Evolutionary conservation across 2,888 invertebrate species (phyloP).

Genomic region (Perdita meconis): DNA sequence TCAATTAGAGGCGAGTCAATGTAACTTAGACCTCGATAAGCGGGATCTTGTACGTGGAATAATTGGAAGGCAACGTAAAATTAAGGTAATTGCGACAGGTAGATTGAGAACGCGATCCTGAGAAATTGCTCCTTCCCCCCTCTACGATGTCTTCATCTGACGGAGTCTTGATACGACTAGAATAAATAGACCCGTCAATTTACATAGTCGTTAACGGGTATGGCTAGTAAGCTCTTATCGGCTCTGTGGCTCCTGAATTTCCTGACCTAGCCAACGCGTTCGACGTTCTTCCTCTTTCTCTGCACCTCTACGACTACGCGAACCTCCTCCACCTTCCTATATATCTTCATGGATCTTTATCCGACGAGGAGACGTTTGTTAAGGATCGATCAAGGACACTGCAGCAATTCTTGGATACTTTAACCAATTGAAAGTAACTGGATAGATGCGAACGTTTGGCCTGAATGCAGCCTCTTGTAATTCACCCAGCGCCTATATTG

Average conservation of each 20-base stretch:
- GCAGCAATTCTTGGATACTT: constrained; percentile 55
- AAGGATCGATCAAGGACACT: constrained; percentile 74
- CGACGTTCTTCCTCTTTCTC: constrained; percentile 65
- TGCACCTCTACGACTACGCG: constrained; percentile 52
- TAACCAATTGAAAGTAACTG: constrained; percentile 58
- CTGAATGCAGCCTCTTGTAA: constrained; percentile 46
- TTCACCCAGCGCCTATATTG: constrained; percentile 33
- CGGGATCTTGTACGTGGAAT: neutral
- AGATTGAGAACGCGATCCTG: constrained; percentile 29
- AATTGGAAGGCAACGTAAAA: constrained; percentile 20
- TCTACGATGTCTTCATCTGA: constrained; percentile 78
- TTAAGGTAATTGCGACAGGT: constrained; percentile 71
- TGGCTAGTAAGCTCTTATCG: constrained; percentile 81
- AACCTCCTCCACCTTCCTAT: constrained; percentile 41
- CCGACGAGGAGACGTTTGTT: constrained; percentile 66
- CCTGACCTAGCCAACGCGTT: constrained; percentile 78
- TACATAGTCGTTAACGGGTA: constrained; percentile 81
- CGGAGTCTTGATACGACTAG: constrained; percentile 77
- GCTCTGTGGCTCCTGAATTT: constrained; percentile 74
- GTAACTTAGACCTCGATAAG: neutral
- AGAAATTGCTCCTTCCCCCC: constrained; percentile 74
- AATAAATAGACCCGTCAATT: constrained; percentile 83
- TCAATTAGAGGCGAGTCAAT: constrained; percentile 1
- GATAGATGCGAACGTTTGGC: constrained; percentile 39
- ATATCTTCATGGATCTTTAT: constrained; percentile 57